These are phyloP conservation scores for Microplitis demolitor DNA, from an alignment of 1,140 invertebrate species.

Conservation along the genomic window DNA sequence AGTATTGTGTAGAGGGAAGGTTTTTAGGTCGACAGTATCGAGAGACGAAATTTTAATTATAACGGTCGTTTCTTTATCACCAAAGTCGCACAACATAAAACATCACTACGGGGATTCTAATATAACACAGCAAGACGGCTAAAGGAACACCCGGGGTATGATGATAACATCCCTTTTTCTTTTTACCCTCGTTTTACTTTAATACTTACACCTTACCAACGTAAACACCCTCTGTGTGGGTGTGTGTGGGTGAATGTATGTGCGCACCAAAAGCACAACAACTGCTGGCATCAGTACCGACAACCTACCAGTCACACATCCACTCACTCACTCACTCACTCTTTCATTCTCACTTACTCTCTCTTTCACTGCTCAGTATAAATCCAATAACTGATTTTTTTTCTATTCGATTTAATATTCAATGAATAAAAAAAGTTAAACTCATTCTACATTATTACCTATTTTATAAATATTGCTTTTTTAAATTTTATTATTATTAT, in stretches of 20 bases:
- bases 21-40: neutral
- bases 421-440: neutral
- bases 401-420: slow-evolving; percentile 13
- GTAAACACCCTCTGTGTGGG: neutral
- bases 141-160: slow-evolving; percentile 6
- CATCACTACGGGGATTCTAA: slow-evolving; percentile 15
- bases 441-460: neutral
- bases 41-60: slow-evolving; percentile 19
- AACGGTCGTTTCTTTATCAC: slow-evolving; percentile 6
- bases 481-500: neutral
- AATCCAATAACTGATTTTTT: slow-evolving; percentile 2
- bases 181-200: neutral
- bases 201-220: neutral
- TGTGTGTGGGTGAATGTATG: too few species aligned
- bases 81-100: neutral
- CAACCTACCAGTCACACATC: too few species aligned
- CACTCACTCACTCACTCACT: neutral
- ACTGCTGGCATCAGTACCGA: too few species aligned
- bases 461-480: neutral
- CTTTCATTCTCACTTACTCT: neutral
- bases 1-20: too few species aligned
- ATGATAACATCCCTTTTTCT: slow-evolving; percentile 4
- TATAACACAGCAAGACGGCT: neutral
- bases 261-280: too few species aligned
- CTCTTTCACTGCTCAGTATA: neutral